Evolutionary conservation across 2,113 vertebrate genomes (phyloP).

Genomic region (Cisticola juncidis): DNA sequence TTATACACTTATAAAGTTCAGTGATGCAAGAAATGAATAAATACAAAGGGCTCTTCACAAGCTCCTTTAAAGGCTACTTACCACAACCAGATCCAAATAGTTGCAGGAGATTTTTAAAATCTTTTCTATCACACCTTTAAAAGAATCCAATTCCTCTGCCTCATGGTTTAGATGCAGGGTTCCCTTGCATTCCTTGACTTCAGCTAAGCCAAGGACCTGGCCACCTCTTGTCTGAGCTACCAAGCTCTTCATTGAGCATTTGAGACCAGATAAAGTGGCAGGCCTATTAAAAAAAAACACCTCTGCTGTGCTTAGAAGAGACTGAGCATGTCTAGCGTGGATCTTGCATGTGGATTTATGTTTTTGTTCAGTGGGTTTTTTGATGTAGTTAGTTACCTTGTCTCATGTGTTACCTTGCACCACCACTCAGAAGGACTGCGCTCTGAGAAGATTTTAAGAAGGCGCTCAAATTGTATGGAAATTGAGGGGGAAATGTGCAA

Average conservation of each 20-base stretch:
- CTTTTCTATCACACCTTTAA: not conserved
- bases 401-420: not conserved
- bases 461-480: not conserved
- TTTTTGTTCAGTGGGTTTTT: not conserved
- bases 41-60: not conserved
- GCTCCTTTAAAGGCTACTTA: not conserved
- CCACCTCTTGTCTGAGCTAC: not conserved
- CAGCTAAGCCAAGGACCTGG: not conserved
- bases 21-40: not conserved
- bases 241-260: not conserved
- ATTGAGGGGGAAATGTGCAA: rapidly evolving
- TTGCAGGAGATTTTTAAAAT: not conserved
- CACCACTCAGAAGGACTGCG: not conserved
- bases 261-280: not conserved
- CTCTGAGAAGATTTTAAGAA: not conserved
- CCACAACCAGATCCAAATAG: not conserved
- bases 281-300: not conserved
- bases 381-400: not conserved
- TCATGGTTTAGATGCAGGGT: not conserved
- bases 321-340: not conserved
- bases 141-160: not conserved
- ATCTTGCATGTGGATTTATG: not conserved
- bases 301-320: not conserved
- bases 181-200: not conserved
- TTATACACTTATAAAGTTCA: not conserved